Base-by-base conservation (phyloP, 2,888 invertebrate species). In the Helleia helle region DNA sequence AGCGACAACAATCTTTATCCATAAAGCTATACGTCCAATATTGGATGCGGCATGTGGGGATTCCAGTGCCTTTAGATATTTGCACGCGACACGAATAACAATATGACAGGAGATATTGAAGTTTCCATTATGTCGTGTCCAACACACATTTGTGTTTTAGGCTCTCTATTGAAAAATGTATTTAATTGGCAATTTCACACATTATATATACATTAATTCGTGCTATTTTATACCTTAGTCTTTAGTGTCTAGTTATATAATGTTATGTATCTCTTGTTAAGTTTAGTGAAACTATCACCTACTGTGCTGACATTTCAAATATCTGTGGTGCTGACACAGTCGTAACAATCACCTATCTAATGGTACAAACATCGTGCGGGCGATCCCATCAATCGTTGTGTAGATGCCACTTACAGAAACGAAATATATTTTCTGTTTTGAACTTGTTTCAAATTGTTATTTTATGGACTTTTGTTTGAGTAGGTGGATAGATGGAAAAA, bases 11-110 rank as follows among this genome's bases (percentile, higher is more conserved):
- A 8, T 6, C 13, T 34, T 34, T 34, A 34, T 34, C 22, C 8
- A 11, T 9, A 11, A 22, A 7, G 34, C 7, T 8, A 22, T 22
- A 34, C 18, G 22, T 11, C 22, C 8, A 11, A 22, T 11, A 11
- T 34, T 18, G 9, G 11, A 34, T 4, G 11, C 22, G 18, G 12
- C 12, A 18, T 18, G 34, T 34, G 7, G 12, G 15, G 22, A 34
- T 40, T 50, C 50, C 49, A 51, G 56, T 52, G 59, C 60, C 59
- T 65, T 65, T 55, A 56, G 56, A 69, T 65, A 63, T 60, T 61
- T 55, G 58, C 66, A 67, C 71, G 69, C 63, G 61, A 59, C 45
- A 45, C 49, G 67, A 59, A 66, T 50, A 38, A 18, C 38, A 47
- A 48, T 45, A 9, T 24, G 11, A 24, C 36, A 24, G 31, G 4